phyloP scores from a whole-genome alignment of 2,888 invertebrate genomes.

The Ferrisia virgata region DNA sequence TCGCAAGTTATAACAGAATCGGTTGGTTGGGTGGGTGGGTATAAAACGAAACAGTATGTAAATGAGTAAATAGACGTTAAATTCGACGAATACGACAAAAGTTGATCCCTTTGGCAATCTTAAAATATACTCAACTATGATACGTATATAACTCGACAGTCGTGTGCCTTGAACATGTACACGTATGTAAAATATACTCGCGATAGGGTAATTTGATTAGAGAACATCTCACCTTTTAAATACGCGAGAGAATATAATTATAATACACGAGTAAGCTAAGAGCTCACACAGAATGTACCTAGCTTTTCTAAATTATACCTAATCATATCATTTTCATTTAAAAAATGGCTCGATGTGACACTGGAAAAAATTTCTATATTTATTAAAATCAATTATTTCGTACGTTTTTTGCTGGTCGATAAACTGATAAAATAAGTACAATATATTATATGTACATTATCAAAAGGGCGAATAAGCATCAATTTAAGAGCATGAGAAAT shows the following conservation, averaged over 20 bases:
- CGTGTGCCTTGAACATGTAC: too few species aligned
- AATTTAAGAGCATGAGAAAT: too few species aligned
- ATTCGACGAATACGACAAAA: conserved; percentile 21
- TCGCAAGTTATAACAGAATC: background rate
- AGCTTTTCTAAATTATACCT: background rate
- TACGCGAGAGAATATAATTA: background rate
- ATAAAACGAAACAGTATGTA: conserved; percentile 14
- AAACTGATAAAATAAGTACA: background rate
- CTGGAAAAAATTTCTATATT: background rate
- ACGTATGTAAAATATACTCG: background rate
- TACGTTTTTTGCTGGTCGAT: background rate
- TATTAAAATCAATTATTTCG: background rate
- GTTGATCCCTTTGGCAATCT: conserved; percentile 25
- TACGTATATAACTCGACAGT: background rate
- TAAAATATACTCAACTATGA: conserved; percentile 1
- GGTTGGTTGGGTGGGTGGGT: background rate
- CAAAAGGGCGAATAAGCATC: too few species aligned
- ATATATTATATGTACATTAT: too few species aligned
- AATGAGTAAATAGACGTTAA: conserved; percentile 21
- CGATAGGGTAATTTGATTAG: background rate
- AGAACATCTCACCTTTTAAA: conserved; percentile 22
- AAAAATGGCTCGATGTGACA: background rate
- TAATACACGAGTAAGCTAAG: conserved; percentile 5
- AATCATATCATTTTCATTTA: background rate
- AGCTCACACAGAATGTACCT: background rate